Evolutionary conservation across 2,888 invertebrate genomes (phyloP).

Genomic region (Drosophila pullipes): DNA sequence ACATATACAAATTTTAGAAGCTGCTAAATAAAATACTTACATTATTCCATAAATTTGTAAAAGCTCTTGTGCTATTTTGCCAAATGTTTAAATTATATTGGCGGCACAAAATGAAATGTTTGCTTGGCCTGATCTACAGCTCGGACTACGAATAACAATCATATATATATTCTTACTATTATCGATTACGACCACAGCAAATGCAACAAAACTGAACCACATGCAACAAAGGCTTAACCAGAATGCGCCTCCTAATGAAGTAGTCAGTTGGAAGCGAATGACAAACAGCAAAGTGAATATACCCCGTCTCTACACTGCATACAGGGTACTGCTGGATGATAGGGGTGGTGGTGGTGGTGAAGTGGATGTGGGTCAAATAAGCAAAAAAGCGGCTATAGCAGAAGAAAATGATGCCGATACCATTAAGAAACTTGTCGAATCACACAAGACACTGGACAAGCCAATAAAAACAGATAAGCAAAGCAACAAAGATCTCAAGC

Average conservation of each 20-base stretch:
- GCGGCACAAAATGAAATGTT: constrained; percentile 71
- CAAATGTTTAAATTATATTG: constrained; percentile 33
- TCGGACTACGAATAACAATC: constrained; percentile 20
- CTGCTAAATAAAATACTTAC: background rate
- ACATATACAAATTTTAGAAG: background rate
- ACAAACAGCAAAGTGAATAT: constrained; percentile 28
- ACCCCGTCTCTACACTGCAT: constrained; percentile 51
- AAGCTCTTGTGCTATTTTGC: constrained; percentile 7
- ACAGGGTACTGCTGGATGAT: constrained; percentile 27
- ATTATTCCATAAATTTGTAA: background rate
- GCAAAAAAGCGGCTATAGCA: constrained; percentile 6
- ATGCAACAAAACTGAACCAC: constrained; percentile 8
- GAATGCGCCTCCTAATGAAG: background rate
- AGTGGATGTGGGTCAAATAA: constrained; percentile 2
- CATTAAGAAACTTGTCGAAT: background rate
- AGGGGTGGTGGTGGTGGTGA: constrained; percentile 10
- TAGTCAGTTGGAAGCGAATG: constrained; percentile 7
- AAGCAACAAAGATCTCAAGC: background rate
- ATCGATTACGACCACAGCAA: constrained; percentile 6
- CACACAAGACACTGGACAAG: background rate
- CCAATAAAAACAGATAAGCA: background rate
- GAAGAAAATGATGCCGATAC: constrained; percentile 27
- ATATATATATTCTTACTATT: constrained; percentile 43
- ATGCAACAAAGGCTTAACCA: background rate
- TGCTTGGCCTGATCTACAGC: constrained; percentile 42